Conservation (phyloP, 35 echinoderm and acorn worm species). For the Lytechinus pictus region DNA sequence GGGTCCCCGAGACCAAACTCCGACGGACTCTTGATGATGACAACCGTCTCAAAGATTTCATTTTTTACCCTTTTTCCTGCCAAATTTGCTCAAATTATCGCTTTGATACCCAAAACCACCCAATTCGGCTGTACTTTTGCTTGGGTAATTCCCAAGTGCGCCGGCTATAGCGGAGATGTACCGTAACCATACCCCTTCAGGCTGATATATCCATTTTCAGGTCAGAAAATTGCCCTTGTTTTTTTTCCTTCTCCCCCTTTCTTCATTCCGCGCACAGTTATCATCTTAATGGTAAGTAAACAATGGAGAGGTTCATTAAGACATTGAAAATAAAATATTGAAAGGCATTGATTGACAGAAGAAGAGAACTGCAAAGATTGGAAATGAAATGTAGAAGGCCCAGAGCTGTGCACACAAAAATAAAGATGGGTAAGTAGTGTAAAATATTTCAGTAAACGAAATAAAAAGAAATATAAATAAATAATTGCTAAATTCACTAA, state of each 20-base stretch:
- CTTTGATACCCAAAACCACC: slow-evolving; percentile 19
- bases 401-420: too few species aligned
- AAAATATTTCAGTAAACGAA: too few species aligned
- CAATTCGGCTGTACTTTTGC: slow-evolving; percentile 7
- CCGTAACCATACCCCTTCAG: slow-evolving; percentile 32
- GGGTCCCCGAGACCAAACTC: not conserved
- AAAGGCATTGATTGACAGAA: not conserved
- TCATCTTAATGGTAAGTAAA: not conserved
- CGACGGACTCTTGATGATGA: not conserved
- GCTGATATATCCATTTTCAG: slow-evolving; percentile 14
- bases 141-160: not conserved
- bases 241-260: not conserved
- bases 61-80: not conserved
- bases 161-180: not conserved
- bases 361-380: not conserved
- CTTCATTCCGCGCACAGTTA: not conserved
- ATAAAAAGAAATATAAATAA: too few species aligned
- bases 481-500: too few species aligned
- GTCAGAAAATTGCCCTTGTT: slow-evolving; percentile 19
- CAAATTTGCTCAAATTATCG: slow-evolving; percentile 2
- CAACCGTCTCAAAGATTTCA: slow-evolving; percentile 12
- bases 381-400: not conserved
- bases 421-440: too few species aligned
- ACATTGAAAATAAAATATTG: not conserved
- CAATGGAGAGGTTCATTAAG: not conserved